Percentiles rank a stretch among this genome's conserved stretches.
Evolutionary conservation across 1,140 invertebrate genomes (phyloP).

Genomic region (Caenorhabditis briggsae): DNA sequence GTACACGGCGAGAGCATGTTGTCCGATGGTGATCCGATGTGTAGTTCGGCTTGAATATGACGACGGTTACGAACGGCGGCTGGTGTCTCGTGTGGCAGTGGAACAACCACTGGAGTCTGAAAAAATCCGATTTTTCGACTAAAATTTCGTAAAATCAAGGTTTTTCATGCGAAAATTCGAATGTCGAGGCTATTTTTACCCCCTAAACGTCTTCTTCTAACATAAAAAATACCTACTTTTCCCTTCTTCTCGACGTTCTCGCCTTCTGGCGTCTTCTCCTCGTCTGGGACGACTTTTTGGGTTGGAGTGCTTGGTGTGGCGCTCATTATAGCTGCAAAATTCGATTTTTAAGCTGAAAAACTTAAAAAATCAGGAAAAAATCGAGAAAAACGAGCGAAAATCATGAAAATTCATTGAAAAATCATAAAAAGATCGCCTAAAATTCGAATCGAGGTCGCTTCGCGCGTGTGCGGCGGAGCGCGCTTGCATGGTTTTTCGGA

Average conservation of each 20-base stretch:
- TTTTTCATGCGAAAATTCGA: neutral
- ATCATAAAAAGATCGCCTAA: neutral
- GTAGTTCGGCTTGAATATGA: conserved; percentile 36
- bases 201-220: too few relatives aligned
- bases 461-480: conserved; percentile 31
- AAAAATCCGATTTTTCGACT: neutral
- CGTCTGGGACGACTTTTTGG: neutral
- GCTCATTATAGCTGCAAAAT: neutral
- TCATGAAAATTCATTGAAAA: neutral
- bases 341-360: too few relatives aligned
- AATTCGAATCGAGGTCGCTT: neutral
- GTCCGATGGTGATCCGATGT: conserved; percentile 46
- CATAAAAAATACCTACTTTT: neutral
- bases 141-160: too few relatives aligned
- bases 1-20: conserved; percentile 41
- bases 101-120: conserved; percentile 39
- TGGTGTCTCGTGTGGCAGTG: conserved; percentile 38
- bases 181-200: neutral
- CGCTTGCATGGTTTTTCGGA: neutral
- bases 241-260: neutral
- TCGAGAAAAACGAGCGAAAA: neutral
- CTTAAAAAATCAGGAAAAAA: neutral
- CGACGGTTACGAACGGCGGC: conserved; percentile 54
- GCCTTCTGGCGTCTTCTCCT: neutral
- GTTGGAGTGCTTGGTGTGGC: neutral